Conservation (phyloP, 2,888 invertebrate genomes). For the Gastracanthus pulcherrimus region DNA sequence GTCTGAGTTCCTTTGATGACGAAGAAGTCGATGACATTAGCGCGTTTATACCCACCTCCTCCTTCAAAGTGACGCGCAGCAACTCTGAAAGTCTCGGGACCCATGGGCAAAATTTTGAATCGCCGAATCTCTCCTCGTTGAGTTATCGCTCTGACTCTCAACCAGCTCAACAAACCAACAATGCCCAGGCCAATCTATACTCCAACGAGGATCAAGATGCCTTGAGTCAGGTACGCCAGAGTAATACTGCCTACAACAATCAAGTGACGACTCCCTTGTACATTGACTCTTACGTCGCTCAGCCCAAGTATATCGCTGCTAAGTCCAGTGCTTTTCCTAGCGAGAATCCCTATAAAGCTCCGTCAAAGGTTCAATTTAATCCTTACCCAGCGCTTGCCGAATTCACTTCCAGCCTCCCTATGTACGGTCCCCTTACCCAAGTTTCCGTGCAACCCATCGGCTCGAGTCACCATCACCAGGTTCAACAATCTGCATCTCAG, state of each 20-base stretch:
- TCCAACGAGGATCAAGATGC: constrained; percentile 31
- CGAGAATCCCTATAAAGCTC: background rate
- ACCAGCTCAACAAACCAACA: background rate
- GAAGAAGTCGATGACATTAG: constrained; percentile 24
- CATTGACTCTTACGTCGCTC: background rate
- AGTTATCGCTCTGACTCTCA: constrained; percentile 6
- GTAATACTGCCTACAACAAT: constrained; percentile 24
- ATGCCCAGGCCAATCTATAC: background rate
- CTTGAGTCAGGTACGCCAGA: constrained; percentile 20
- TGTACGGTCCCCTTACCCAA: constrained; percentile 8
- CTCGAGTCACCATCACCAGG: background rate
- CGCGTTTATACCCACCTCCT: constrained; percentile 4
- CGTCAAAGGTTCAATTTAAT: constrained; percentile 19
- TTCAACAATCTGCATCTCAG: constrained; percentile 4
- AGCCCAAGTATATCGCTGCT: constrained; percentile 28
- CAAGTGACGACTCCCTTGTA: constrained; percentile 25
- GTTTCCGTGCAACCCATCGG: background rate
- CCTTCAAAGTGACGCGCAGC: constrained; percentile 39
- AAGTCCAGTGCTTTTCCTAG: background rate
- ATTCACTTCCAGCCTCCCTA: constrained; percentile 11
- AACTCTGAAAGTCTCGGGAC: constrained; percentile 34
- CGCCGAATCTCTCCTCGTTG: background rate
- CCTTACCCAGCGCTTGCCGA: constrained; percentile 15
- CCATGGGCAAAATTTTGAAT: constrained; percentile 13
- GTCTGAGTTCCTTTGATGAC: background rate